These are phyloP conservation scores for Dendrolimus houi DNA, from an alignment of 2,888 invertebrate genomes.

Conservation along the genomic window DNA sequence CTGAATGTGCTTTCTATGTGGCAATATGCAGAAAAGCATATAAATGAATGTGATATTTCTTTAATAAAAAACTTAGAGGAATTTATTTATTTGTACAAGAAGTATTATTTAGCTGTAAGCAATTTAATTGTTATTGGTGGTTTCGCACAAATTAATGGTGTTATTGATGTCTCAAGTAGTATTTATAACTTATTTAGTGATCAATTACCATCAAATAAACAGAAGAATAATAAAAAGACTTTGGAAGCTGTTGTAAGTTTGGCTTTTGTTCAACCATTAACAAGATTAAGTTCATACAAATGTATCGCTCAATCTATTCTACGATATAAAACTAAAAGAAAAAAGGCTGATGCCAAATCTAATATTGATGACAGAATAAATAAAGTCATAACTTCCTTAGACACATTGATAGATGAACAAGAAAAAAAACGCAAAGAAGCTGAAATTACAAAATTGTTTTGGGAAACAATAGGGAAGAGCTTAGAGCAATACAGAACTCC, in stretches of 20 bases:
- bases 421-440: conserved; percentile 79
- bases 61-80: conserved; percentile 83
- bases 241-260: conserved; percentile 76
- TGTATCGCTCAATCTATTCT: conserved; percentile 76
- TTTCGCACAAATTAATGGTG: conserved; percentile 79
- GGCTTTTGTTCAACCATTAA: conserved; percentile 78
- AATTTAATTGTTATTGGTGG: conserved; percentile 84
- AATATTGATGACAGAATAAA: conserved; percentile 71
- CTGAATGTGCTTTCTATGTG: conserved; percentile 81
- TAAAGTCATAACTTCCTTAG: conserved; percentile 78
- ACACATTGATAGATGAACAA: conserved; percentile 78
- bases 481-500: conserved; percentile 78
- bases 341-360: conserved; percentile 51
- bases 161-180: conserved; percentile 77
- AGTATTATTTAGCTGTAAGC: conserved; percentile 82
- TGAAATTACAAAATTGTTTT: conserved; percentile 82
- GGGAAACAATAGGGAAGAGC: conserved; percentile 82
- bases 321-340: conserved; percentile 59
- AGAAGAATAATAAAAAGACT: conserved; percentile 71
- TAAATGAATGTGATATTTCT: conserved; percentile 80
- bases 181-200: conserved; percentile 75
- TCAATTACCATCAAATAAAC: conserved; percentile 71
- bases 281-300: conserved; percentile 78
- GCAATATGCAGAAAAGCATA: conserved; percentile 81
- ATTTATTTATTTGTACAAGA: conserved; percentile 81